Percentiles rank a stretch among this genome's conserved stretches.
phyloP scores from a whole-genome alignment of 2,797 vertebrate genomes.

The Emydoidea blandingii region DNA sequence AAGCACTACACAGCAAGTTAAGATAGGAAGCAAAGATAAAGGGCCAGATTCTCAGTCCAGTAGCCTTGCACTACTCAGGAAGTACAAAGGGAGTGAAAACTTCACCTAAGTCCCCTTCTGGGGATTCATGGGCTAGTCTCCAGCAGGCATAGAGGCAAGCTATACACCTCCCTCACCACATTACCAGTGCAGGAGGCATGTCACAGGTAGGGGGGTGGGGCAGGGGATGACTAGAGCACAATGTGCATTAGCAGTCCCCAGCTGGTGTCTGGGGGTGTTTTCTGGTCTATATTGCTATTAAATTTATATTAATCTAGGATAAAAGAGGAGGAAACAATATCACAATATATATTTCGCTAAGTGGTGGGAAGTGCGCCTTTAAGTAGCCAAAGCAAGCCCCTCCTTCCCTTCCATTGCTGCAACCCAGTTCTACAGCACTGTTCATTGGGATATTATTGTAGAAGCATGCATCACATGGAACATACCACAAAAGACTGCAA shows the following conservation, averaged over 20 bases:
- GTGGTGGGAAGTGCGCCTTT: neutral
- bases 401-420: neutral
- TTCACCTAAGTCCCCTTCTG: slow-evolving; percentile 18
- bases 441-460: neutral
- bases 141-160: slow-evolving; percentile 58
- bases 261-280: neutral
- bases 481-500: neutral
- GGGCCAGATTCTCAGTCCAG: neutral
- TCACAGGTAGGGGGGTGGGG: no score
- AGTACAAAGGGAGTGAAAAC: slow-evolving; percentile 36
- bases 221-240: neutral
- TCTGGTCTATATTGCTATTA: neutral
- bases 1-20: neutral
- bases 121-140: slow-evolving; percentile 54
- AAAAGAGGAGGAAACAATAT: neutral
- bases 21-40: slow-evolving; percentile 21
- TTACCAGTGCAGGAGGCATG: neutral
- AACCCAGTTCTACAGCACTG: neutral
- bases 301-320: slow-evolving; percentile 49
- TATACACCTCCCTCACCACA: slow-evolving; percentile 24
- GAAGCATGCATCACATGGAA: neutral
- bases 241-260: neutral
- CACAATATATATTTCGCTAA: neutral
- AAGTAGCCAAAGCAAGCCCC: neutral
- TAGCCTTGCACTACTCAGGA: neutral